Evolutionary conservation across 2,888 invertebrate genomes (phyloP), one percentile per base, ranked within the genome.

Genomic region (Rapana venosa): DNA sequence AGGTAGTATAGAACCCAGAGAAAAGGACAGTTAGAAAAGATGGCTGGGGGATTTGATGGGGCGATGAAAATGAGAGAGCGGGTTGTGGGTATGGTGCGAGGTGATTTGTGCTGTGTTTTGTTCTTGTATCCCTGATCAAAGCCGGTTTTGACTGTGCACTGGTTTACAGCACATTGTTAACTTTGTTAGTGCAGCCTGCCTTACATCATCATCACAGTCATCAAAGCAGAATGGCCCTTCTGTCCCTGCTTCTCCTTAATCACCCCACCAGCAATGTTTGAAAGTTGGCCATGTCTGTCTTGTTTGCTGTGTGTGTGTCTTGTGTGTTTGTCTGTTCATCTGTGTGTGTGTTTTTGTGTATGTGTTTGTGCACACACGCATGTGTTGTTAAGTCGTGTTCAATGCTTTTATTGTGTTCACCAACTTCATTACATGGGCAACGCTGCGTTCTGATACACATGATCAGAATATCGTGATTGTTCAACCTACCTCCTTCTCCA

Each of bases 151-250:
- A 17, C 87, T 74, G 20, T 36, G 35, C 87, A 26, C 36, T 74
- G 17, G 36, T 87, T 87, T 87, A 87, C 74, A 26, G 87, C 87
- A 74, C 70, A 87, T 74, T 87, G 87, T 87, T 87, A 36, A 87
- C 70, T 87, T 58, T 17, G 81, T 83, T 83, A 83, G 81, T 36
- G 81, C 81, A n/a, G 36, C 47, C 36, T 83, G 36, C 47, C 36
- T 83, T 47, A 83, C 81, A 83, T 36, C 81, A 8, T 22, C 22
- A 6, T 61, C 13, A 61, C 17, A 61, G 61, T 61, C 81, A 83
- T 83, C 81, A 83, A 83, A 83, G 81, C 36, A 26, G 22, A 83
- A 83, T 22, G 26, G 17, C 17, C 2, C 26, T 47, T 83, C 22
- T 83, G 4, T 26, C 26, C 81, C 13, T 83, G 15, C 36, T 36